These are phyloP conservation scores for Toxonevra muliebris DNA, from an alignment of 2,888 invertebrate genomes.

Conservation along the genomic window DNA sequence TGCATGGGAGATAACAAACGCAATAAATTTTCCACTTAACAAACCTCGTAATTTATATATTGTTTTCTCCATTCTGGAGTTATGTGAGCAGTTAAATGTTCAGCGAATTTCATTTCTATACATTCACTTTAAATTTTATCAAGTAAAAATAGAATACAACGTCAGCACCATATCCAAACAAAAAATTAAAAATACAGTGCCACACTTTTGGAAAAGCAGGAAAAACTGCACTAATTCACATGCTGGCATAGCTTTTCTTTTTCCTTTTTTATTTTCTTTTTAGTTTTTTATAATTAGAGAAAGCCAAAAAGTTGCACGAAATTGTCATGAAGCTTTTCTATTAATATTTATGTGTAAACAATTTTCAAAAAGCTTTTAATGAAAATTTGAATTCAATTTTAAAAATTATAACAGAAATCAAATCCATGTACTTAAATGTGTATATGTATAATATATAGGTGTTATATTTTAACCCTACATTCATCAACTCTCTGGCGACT, in stretches of 20 bases:
- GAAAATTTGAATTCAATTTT: too few relatives aligned
- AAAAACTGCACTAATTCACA: conserved; percentile 21
- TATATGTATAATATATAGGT: too few relatives aligned
- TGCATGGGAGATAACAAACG: conserved; percentile 6
- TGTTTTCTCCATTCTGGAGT: conserved; percentile 95
- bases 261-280: neutral
- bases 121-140: conserved; percentile 16
- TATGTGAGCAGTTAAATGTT: conserved; percentile 86
- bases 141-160: conserved; percentile 17
- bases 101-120: conserved; percentile 83
- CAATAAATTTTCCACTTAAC: conserved; percentile 9
- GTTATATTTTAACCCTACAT: too few relatives aligned
- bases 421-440: too few relatives aligned
- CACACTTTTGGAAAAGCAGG: conserved; percentile 25
- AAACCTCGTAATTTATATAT: conserved; percentile 78
- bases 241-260: neutral
- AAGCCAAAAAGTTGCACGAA: neutral
- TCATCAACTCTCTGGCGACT: too few relatives aligned
- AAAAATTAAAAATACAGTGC: conserved; percentile 16
- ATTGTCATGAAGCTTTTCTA: neutral
- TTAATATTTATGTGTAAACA: neutral
- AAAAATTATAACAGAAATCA: too few relatives aligned
- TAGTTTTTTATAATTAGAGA: neutral
- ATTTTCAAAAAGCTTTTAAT: too few relatives aligned
- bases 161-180: conserved; percentile 24